Evolutionary conservation across 2,888 invertebrate genomes (phyloP).

Genomic region (Morpho deidamia): DNA sequence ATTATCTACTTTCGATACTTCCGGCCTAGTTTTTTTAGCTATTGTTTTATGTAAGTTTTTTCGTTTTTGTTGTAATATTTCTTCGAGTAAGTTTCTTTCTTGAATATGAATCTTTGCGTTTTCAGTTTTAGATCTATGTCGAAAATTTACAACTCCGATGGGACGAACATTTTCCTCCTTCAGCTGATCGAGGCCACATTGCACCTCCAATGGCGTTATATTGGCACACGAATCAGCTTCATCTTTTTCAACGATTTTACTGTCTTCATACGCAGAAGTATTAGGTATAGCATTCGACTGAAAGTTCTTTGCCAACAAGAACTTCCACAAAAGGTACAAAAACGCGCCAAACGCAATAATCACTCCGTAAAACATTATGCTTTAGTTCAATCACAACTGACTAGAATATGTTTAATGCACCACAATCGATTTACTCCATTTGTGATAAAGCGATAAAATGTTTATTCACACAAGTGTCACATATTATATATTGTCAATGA

Average conservation of each 20-base stretch:
- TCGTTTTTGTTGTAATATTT: not conserved
- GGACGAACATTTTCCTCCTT: no score
- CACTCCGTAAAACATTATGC: constrained; percentile 62
- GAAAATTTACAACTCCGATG: not conserved
- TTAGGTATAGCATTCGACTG: constrained; percentile 5
- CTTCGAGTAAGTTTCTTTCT: no score
- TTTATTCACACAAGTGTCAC: constrained; percentile 33
- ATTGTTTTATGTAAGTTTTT: no score
- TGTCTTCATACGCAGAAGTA: constrained; percentile 11
- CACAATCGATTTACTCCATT: constrained; percentile 45
- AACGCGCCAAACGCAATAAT: constrained; percentile 56
- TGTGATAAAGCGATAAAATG: constrained; percentile 39
- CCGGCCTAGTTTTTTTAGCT: not conserved
- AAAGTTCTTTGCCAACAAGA: constrained; percentile 33
- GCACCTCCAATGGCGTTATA: not conserved
- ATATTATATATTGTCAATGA: constrained; percentile 32
- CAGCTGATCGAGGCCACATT: not conserved
- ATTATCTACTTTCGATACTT: not conserved
- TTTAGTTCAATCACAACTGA: constrained; percentile 51
- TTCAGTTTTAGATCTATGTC: not conserved
- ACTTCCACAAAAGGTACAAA: constrained; percentile 58
- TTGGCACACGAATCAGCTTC: not conserved
- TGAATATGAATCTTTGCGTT: not conserved
- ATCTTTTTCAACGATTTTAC: constrained; percentile 1
- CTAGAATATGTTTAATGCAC: constrained; percentile 43